Conservation (phyloP, 2,888 invertebrate genomes). For the Eupithecia pulchellata region DNA sequence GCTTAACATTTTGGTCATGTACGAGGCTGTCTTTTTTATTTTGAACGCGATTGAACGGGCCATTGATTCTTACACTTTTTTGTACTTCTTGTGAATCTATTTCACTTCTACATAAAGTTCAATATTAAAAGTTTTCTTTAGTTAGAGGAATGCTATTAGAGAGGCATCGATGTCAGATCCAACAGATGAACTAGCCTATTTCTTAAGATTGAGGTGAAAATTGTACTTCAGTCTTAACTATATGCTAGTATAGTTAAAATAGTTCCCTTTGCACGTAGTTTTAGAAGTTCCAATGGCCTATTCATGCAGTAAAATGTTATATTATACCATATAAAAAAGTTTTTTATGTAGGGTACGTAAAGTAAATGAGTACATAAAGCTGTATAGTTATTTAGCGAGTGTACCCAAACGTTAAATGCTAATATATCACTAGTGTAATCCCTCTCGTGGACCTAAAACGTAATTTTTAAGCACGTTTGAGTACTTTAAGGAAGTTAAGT, state of each 20-base stretch:
- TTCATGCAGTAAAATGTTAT: neutral
- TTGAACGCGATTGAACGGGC: neutral
- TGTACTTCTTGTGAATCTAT: neutral
- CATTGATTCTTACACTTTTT: neutral
- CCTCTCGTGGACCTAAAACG: constrained; percentile 68
- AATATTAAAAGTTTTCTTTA: neutral
- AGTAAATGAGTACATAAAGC: constrained; percentile 31
- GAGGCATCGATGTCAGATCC: neutral
- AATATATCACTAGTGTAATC: constrained; percentile 59
- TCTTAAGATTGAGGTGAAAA: neutral
- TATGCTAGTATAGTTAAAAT: neutral
- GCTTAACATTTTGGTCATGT: neutral
- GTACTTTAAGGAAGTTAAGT: constrained; percentile 54
- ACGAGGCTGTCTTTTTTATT: neutral
- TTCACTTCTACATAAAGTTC: neutral
- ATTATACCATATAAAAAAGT: constrained; percentile 26
- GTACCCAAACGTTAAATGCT: constrained; percentile 57
- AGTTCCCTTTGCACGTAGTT: neutral
- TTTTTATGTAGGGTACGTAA: no score
- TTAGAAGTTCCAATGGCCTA: neutral
- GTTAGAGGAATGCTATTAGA: neutral
- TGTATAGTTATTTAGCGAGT: constrained; percentile 39
- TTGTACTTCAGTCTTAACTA: neutral
- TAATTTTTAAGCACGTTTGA: constrained; percentile 69
- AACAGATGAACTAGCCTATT: neutral